phyloP scores from a whole-genome alignment of 2,113 vertebrate species.

The Toxotes jaculatrix region DNA sequence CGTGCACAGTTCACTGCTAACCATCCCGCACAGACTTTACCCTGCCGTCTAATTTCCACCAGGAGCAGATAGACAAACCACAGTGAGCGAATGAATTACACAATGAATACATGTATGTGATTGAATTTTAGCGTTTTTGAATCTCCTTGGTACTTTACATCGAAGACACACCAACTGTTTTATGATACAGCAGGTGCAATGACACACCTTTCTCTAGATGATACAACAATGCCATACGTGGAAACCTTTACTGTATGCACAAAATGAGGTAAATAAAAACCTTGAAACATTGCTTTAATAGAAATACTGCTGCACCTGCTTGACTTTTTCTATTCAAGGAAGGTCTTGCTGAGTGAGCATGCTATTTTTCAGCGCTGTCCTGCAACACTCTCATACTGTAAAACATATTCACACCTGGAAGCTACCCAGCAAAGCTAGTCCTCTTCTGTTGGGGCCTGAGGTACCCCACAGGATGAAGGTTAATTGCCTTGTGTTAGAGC shows the following conservation, averaged over 20 bases:
- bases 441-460: neutral
- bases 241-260: neutral
- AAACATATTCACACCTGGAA: conserved; percentile 35
- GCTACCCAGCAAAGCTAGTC: neutral
- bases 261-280: conserved; percentile 14
- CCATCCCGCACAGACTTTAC: conserved; percentile 3
- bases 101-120: neutral
- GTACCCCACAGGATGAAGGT: neutral
- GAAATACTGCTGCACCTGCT: conserved; percentile 27
- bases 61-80: neutral
- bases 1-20: neutral
- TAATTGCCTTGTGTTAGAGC: neutral
- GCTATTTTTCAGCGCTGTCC: conserved; percentile 19
- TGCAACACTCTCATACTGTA: neutral
- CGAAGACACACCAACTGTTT: neutral
- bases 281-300: conserved; percentile 27
- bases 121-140: neutral
- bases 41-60: neutral
- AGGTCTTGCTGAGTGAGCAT: conserved; percentile 46
- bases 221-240: neutral
- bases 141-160: no score
- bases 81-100: neutral
- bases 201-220: neutral
- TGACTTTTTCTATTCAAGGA: neutral
- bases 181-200: neutral